Base-by-base conservation (phyloP, 2,113 vertebrate genomes). In the Gasterosteus nipponicus region DNA sequence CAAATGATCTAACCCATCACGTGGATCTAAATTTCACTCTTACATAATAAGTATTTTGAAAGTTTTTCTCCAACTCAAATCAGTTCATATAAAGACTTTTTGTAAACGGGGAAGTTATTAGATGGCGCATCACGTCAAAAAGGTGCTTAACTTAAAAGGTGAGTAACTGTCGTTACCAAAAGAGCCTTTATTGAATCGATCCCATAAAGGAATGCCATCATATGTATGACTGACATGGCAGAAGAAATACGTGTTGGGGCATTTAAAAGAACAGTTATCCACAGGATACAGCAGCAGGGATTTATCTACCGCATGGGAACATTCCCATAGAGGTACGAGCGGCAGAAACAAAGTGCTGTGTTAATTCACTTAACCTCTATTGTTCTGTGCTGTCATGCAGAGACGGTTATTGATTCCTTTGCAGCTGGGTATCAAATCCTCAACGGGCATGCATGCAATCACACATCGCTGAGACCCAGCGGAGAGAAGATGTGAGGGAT, bases 361-460 rank as follows among this genome's bases (percentile, higher is more conserved):
- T 79, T 88, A 79, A 89, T 89, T 88, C 78, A 80, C 70, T 89
- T 90, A 89, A 89, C 89, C 81, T 88, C 73, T 47, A 77, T 86
- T 85, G 77, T 88, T 83, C 72, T 62, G 83, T 78, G 72, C 75
- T 61, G 67, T 82, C 83, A 81, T 47, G 67, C 84, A 75, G 68
- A 82, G 74, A 79, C 19, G 22, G 65, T 26, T 83, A 90, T 90
- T 85, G 90, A 92, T 92, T 86, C 59, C n/a, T 66, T 54, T 73
- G 47, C 68, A 72, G 73, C 68, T 82, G 60, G 57, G 61, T 60
- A 64, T 74, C 77, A 84, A 82, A 84, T 71, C 77, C 73, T 65
- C 68, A n/a, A 26, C 39, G 49, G 16, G 49, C 65, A 18, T 54
- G 8, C 49, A 39, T 54, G 39, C 65, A 54, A 39, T 39, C 65